Evolutionary conservation across 2,113 vertebrate genomes (phyloP).

Genomic region (Ahaetulla prasina): DNA sequence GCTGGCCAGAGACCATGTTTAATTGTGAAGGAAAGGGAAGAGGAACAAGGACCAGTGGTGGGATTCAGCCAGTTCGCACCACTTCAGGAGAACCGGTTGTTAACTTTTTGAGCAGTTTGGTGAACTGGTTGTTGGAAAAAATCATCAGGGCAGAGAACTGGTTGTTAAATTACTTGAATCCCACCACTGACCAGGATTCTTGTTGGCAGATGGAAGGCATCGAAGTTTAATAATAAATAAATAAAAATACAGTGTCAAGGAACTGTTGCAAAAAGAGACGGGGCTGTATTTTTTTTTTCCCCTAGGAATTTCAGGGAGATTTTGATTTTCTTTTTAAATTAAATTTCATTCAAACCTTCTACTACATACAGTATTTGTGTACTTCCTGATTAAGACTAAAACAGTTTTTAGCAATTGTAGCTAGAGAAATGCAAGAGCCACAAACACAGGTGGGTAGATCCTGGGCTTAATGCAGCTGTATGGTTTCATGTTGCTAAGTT

Average conservation of each 20-base stretch:
- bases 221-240: not conserved
- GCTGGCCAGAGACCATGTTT: not conserved
- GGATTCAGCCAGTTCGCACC: too few relatives aligned
- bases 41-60: not conserved
- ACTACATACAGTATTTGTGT: not conserved
- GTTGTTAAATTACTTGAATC: too few relatives aligned
- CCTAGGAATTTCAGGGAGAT: not conserved
- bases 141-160: too few relatives aligned
- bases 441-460: not conserved
- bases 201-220: not conserved
- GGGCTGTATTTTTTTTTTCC: not conserved
- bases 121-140: too few relatives aligned
- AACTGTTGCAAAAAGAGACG: not conserved
- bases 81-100: too few relatives aligned
- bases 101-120: too few relatives aligned
- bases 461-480: not conserved
- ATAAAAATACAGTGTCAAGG: not conserved
- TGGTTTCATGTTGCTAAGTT: not conserved
- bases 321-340: not conserved
- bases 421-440: not conserved
- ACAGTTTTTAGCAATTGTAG: not conserved
- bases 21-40: not conserved
- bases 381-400: not conserved
- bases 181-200: too few relatives aligned
- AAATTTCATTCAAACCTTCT: not conserved